Evolutionary conservation across 2,113 vertebrate genomes (phyloP).

Genomic region (Siniperca knerii): DNA sequence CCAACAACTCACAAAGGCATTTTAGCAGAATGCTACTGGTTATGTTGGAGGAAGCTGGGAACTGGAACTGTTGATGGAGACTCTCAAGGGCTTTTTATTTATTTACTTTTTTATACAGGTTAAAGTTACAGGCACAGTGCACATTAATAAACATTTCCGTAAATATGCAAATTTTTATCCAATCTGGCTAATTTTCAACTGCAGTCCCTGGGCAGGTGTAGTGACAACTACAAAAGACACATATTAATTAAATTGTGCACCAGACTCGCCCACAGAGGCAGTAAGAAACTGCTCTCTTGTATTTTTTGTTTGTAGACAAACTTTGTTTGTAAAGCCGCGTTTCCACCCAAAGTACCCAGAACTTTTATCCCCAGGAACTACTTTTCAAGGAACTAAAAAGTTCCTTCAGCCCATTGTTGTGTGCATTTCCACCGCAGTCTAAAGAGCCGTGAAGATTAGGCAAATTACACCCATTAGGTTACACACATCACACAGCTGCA

Average conservation of each 20-base stretch:
- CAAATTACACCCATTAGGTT: too few species aligned
- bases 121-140: too few species aligned
- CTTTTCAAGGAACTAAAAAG: too few species aligned
- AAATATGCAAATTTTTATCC: not conserved
- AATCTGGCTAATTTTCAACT: not conserved
- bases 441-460: too few species aligned
- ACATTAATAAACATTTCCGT: not conserved
- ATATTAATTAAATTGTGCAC: constrained; percentile 14
- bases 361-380: too few species aligned
- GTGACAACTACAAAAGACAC: not conserved
- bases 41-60: constrained; percentile 18
- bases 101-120: too few species aligned
- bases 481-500: too few species aligned
- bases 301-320: not conserved
- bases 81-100: constrained; percentile 1
- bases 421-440: too few species aligned
- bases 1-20: constrained; percentile 28
- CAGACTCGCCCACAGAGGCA: not conserved
- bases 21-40: constrained; percentile 25
- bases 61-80: constrained; percentile 19
- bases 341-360: too few species aligned
- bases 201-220: not conserved
- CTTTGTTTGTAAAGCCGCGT: not conserved
- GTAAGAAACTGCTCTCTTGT: not conserved
- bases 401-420: too few species aligned